These are phyloP conservation scores for Mactromeris polynyma DNA, from an alignment of 2,888 invertebrate genomes.

Conservation along the genomic window DNA sequence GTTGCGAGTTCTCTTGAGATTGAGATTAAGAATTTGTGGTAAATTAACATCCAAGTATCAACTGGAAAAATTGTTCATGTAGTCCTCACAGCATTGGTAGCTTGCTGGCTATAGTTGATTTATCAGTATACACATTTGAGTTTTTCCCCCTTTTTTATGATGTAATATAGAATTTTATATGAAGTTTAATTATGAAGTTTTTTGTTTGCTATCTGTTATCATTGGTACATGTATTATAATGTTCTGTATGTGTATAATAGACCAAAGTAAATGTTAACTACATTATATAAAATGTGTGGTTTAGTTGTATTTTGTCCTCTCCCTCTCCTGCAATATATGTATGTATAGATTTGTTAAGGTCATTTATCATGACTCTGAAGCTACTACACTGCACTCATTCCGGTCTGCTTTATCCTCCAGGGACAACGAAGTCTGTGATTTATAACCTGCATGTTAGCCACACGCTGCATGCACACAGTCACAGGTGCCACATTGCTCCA, in stretches of 20 bases:
- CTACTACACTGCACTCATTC: too few species aligned
- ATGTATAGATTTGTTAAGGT: too few species aligned
- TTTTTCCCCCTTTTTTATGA: neutral
- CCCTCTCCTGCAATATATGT: too few species aligned
- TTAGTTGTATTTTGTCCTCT: neutral
- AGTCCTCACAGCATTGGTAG: neutral
- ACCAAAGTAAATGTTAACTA: conserved; percentile 20
- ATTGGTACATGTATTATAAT: neutral
- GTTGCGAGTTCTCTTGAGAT: too few species aligned
- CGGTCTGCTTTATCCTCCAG: too few species aligned
- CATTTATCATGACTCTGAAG: too few species aligned
- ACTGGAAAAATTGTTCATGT: neutral
- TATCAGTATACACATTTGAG: neutral
- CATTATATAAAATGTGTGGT: neutral
- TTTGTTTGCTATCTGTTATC: conserved; percentile 9
- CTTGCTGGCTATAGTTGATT: neutral
- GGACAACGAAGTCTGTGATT: too few species aligned
- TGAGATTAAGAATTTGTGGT: too few species aligned
- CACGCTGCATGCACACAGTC: too few species aligned
- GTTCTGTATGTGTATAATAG: conserved; percentile 10
- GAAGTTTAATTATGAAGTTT: neutral
- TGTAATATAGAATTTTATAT: conserved; percentile 1
- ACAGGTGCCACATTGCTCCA: too few species aligned
- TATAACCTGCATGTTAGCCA: too few species aligned
- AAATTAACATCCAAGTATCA: too few species aligned